A percentile compares a stretch with the other conserved stretches of the same genome.
Evolutionary conservation across 1,140 invertebrate genomes (phyloP).

Genomic region (Elymnias hypermnestra): DNA sequence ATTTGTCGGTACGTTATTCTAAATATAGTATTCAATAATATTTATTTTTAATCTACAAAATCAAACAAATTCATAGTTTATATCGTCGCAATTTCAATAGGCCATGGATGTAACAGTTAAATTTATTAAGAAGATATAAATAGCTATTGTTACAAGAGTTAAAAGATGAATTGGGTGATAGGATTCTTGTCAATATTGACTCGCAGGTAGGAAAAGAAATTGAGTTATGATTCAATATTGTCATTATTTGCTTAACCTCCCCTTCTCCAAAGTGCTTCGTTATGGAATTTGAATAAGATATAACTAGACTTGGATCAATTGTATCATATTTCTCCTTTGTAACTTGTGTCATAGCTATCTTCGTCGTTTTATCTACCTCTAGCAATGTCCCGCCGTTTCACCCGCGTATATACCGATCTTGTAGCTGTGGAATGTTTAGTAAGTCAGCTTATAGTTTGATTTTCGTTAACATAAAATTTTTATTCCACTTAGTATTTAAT

Average conservation of each 20-base stretch:
- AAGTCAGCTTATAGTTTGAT: too few species aligned
- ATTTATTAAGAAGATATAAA: neutral
- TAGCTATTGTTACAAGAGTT: neutral
- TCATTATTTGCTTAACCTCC: neutral
- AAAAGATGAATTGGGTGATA: neutral
- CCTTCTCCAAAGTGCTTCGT: neutral
- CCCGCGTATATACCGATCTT: too few species aligned
- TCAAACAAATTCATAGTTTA: neutral
- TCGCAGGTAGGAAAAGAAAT: constrained; percentile 3
- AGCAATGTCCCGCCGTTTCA: too few species aligned
- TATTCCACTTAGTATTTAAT: too few species aligned
- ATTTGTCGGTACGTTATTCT: too few species aligned
- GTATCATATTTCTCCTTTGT: neutral
- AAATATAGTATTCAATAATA: too few species aligned
- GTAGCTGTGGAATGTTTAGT: too few species aligned
- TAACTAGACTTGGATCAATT: neutral
- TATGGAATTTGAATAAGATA: neutral
- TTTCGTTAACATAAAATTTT: too few species aligned
- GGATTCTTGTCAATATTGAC: neutral
- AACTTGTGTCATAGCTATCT: neutral
- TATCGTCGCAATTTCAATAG: neutral
- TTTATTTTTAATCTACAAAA: neutral
- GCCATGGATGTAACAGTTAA: neutral
- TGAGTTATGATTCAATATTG: constrained; percentile 5
- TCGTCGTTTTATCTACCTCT: neutral